Conservation (phyloP, 2,888 invertebrate species). For the Conus canariensis region DNA sequence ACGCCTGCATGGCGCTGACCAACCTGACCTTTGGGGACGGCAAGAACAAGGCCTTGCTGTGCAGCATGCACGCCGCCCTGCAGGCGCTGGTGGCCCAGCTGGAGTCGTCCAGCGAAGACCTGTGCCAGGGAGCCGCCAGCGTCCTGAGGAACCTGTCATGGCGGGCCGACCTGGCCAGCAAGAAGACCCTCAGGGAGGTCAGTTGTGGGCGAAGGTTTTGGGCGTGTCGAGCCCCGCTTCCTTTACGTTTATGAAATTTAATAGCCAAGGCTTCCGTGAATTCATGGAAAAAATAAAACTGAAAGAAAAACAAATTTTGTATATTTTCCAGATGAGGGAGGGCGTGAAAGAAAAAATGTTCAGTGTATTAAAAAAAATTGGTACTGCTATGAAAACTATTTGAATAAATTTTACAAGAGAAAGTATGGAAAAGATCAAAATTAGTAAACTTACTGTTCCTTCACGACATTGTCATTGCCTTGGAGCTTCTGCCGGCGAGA, state of each 20-base stretch:
- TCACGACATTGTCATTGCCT: too few relatives aligned
- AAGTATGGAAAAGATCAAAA: too few relatives aligned
- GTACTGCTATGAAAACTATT: too few relatives aligned
- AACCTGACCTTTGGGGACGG: slow-evolving; percentile 99
- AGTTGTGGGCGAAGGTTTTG: not conserved
- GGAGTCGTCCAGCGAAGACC: slow-evolving; percentile 92
- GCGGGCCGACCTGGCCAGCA: slow-evolving; percentile 96
- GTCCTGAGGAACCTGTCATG: slow-evolving; percentile 97
- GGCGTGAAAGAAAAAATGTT: not conserved
- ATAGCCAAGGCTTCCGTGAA: too few relatives aligned
- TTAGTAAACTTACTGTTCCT: too few relatives aligned
- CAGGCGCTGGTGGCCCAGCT: slow-evolving; percentile 93
- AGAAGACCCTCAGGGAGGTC: slow-evolving; percentile 90
- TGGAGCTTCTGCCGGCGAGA: too few relatives aligned
- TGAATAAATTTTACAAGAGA: too few relatives aligned
- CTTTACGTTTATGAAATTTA: not conserved
- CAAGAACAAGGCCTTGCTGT: slow-evolving; percentile 95
- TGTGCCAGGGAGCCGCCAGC: slow-evolving; percentile 97
- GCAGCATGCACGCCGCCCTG: slow-evolving; percentile 95
- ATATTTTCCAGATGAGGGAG: not conserved
- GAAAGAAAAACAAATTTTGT: not conserved
- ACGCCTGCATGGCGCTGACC: slow-evolving; percentile 98
- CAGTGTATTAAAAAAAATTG: too few relatives aligned
- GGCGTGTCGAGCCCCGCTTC: too few relatives aligned
- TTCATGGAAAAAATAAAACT: too few relatives aligned